Base-by-base conservation (phyloP, 1,140 invertebrate species). In the Goniozus legneri region DNA sequence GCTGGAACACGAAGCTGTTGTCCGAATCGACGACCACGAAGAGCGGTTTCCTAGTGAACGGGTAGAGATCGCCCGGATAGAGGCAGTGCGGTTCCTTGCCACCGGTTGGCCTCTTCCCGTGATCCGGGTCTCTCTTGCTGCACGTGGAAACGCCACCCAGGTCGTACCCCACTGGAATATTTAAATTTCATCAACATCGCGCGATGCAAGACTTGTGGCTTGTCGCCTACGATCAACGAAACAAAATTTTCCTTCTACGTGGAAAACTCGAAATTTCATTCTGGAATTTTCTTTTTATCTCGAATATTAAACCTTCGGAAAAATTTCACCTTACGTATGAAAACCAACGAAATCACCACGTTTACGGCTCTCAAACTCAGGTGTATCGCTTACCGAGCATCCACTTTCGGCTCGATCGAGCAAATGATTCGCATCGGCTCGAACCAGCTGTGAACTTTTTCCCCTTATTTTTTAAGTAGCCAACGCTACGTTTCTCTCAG, bases 21-120 rank as follows among this genome's bases (percentile, higher is more conserved):
- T 97, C 90, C 60, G 92, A 95, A 73, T 97, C 95, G 47, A 97
- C 85, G 51, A 97, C 89, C 34, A 97, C 80, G 76, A 97, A 95
- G 30, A 97, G 79, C 14, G 94, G 95, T 64, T 93, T 87, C 52
- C 94, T 82, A 3, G 90, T 93, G 74, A 92, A 96, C 1, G 92
- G 89, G 71, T 92, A 90, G 18, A 97, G 75, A 71, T 97, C 94
- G 35, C 92, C 93, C 27, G 94, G 94, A 73, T 96, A 93, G 44
- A 97, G 80, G 73, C 87, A 89, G 73, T 95, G 88, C 54, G 86
- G 85, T 73, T 92, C 89, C 73, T 90, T 92, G 36, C 82, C 69
- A 57, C 84, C 81, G 21, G 79, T 75, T 45, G 78, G 72, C 63
- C 83, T 80, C 67, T 87, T 80, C 54, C 81, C 61, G 71, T 84